phyloP scores from a whole-genome alignment of 2,888 invertebrate genomes.

The Eupithecia tripunctaria region DNA sequence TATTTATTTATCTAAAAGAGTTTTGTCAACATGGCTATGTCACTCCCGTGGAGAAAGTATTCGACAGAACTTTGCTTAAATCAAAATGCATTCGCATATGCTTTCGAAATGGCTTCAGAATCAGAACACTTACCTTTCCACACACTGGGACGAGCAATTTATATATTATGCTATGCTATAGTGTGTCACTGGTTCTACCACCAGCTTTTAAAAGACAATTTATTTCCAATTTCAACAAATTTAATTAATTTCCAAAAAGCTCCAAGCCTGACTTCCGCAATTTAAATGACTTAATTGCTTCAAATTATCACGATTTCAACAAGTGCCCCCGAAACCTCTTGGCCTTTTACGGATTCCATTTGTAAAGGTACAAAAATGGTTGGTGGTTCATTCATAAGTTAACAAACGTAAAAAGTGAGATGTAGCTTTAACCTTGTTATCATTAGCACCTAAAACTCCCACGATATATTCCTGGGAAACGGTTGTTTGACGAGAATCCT shows the following conservation, averaged over 20 bases:
- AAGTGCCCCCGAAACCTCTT: slow-evolving; percentile 12
- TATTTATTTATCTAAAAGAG: too few species aligned
- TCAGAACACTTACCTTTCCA: neutral
- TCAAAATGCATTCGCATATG: neutral
- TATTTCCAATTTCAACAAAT: neutral
- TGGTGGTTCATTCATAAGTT: slow-evolving; percentile 51
- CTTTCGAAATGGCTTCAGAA: neutral
- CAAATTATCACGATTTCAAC: slow-evolving; percentile 11
- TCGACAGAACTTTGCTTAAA: too few species aligned
- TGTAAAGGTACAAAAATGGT: slow-evolving; percentile 15
- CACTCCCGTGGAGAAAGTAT: too few species aligned
- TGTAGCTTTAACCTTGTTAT: slow-evolving; percentile 65
- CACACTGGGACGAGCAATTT: too few species aligned
- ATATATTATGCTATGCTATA: too few species aligned
- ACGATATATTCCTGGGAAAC: slow-evolving; percentile 75
- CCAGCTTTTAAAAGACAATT: slow-evolving; percentile 1
- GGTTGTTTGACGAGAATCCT: slow-evolving; percentile 56
- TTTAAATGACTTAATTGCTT: slow-evolving; percentile 15
- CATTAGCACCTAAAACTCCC: slow-evolving; percentile 80
- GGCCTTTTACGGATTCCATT: slow-evolving; percentile 28
- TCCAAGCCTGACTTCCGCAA: slow-evolving; percentile 7
- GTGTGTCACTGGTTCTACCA: neutral
- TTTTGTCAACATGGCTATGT: too few species aligned
- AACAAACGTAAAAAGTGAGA: slow-evolving; percentile 46
- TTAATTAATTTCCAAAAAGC: slow-evolving; percentile 5